These are phyloP conservation scores for Bellardia pandia DNA, from an alignment of 2,888 invertebrate species.

Conservation along the genomic window DNA sequence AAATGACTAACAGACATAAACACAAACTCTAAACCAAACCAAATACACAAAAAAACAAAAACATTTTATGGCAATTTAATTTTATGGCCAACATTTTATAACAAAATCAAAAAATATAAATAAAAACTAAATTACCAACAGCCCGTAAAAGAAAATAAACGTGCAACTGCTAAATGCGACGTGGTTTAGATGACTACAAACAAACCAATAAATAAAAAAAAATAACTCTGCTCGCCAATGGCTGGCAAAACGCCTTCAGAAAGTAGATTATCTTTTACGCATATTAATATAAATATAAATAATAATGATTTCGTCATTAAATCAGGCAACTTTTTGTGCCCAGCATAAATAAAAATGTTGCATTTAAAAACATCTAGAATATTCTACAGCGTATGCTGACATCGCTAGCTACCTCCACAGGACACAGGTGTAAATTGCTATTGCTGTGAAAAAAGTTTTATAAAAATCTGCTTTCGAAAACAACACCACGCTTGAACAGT, in stretches of 20 bases:
- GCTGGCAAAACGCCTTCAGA: slow-evolving; percentile 20
- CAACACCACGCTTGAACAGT: slow-evolving; percentile 58
- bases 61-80: slow-evolving; percentile 75
- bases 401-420: slow-evolving; percentile 6
- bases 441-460: slow-evolving; percentile 54
- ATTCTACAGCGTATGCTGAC: slow-evolving; percentile 12
- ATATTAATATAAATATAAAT: slow-evolving; percentile 75
- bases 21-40: slow-evolving; percentile 23
- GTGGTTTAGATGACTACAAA: slow-evolving; percentile 37
- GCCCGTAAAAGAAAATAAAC: slow-evolving; percentile 38
- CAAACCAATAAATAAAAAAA: not conserved
- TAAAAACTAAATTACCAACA: slow-evolving; percentile 59
- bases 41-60: slow-evolving; percentile 46
- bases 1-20: slow-evolving; percentile 43
- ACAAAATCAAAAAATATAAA: slow-evolving; percentile 48
- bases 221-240: not conserved
- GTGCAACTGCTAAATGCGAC: slow-evolving; percentile 14
- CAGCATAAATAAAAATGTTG: slow-evolving; percentile 38
- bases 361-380: not conserved
- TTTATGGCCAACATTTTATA: slow-evolving; percentile 74
- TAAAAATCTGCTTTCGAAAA: slow-evolving; percentile 14
- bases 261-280: slow-evolving; percentile 76
- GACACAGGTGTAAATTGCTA: slow-evolving; percentile 72
- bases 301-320: slow-evolving; percentile 79
- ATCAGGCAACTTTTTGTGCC: slow-evolving; percentile 64